Base-by-base conservation (phyloP, 2,797 vertebrate genomes). In the Sandelia bainsii region DNA sequence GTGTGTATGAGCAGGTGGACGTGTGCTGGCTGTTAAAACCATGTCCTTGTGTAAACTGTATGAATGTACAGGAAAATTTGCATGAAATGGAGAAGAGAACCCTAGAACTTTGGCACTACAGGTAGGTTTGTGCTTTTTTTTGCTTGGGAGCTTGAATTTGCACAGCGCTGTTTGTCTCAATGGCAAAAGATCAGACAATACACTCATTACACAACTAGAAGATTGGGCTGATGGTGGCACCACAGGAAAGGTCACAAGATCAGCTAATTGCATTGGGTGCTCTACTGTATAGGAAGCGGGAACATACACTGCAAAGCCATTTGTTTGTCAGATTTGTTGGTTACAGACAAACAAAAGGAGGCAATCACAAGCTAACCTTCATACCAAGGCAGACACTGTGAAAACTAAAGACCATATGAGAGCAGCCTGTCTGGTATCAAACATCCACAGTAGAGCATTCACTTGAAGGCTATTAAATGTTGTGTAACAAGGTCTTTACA, bases 1-100 rank as follows among this genome's bases (percentile, higher is more conserved):
- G 39, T 60, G 65, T 59, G 54, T 5, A 23, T 39, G 37, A 75
- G 66, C 37, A 25, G 40, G 50, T 39, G 32, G 62, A 62, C 61
- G 56, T 34, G 50, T 39, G 48, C 16, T 7, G 66, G 60, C 69
- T 75, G 52, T 54, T 68, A 66, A 71, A 76, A 62, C 12, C 6
- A 19, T 29, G 44, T 19, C 37, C 62, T 1, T 66, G 44, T 56
- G 46, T 62, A 6, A 16, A 40, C 56, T 14, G 45, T 50, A 25
- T 52, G 8, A n/a, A 34, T n/a, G 23, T 61, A 12, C 14, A 19
- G 32, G 48, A 72, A 44, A 51, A 19, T 34, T 6, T 20, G 8
- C 42, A 44, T 44, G 37, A 45, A 65, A 65, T 19, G 17, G 40
- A 61, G 49, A 34, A 23, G 39, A 19, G 29, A 7, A 7, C 0